A percentile compares a stretch with the other conserved stretches of the same genome.
phyloP scores from a whole-genome alignment of 2,113 vertebrate species.

The Hystrix brachyura region DNA sequence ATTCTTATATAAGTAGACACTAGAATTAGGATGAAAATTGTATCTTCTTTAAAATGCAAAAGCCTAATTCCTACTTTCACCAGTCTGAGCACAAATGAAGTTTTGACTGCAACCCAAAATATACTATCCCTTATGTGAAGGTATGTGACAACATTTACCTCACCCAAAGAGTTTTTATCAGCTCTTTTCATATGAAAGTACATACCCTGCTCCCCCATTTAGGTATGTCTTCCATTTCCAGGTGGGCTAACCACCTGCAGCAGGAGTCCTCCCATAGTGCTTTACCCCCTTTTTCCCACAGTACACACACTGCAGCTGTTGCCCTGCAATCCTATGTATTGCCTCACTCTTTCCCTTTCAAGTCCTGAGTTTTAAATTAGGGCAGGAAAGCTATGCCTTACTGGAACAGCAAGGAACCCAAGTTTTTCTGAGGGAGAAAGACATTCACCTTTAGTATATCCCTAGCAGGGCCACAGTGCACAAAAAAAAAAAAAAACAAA shows the following conservation, averaged over 20 bases:
- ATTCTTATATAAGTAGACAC: slow-evolving; percentile 84
- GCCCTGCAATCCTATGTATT: slow-evolving; percentile 70
- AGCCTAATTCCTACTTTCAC: slow-evolving; percentile 82
- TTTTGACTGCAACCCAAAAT: slow-evolving; percentile 90
- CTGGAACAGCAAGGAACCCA: slow-evolving; percentile 71
- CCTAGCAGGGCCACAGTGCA: slow-evolving; percentile 83
- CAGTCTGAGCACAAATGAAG: slow-evolving; percentile 87
- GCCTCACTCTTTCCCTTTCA: slow-evolving; percentile 55
- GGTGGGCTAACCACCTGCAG: slow-evolving; percentile 67
- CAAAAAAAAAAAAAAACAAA: slow-evolving; percentile 45
- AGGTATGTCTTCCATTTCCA: slow-evolving; percentile 67
- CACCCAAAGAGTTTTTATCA: slow-evolving; percentile 73
- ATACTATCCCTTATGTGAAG: slow-evolving; percentile 92
- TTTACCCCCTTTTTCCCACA: slow-evolving; percentile 63
- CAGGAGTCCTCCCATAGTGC: slow-evolving; percentile 53
- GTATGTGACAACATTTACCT: slow-evolving; percentile 86
- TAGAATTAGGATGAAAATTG: slow-evolving; percentile 84
- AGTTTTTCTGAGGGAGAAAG: slow-evolving; percentile 81
- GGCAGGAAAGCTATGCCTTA: slow-evolving; percentile 75
- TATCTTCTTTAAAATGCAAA: slow-evolving; percentile 85
- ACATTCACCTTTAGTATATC: slow-evolving; percentile 76
- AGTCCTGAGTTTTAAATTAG: slow-evolving; percentile 72
- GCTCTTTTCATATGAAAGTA: slow-evolving; percentile 69
- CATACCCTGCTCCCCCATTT: slow-evolving; percentile 68
- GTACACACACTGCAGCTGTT: slow-evolving; percentile 76